Percentiles rank a stretch among this genome's conserved stretches.
Conservation (phyloP, 1,140 invertebrate species). For the Pteromalus puparum region DNA sequence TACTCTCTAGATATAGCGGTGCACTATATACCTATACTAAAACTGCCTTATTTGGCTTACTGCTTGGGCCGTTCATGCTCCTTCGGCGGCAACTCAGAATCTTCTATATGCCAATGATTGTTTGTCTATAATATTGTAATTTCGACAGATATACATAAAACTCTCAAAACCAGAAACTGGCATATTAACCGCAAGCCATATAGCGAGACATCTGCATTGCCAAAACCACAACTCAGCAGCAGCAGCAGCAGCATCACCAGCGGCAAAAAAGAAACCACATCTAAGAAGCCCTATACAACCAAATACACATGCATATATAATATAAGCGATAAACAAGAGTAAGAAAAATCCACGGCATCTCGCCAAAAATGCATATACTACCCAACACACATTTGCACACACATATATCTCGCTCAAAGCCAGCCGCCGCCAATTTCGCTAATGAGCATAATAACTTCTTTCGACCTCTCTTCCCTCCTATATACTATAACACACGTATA, state of each 20-base stretch:
- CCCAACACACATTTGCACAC: no score
- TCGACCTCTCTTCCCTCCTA: neutral
- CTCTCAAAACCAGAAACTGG: neutral
- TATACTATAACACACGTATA: no score
- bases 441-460: conserved; percentile 20
- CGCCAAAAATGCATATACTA: no score
- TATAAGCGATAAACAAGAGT: neutral
- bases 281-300: neutral
- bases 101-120: no score
- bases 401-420: neutral
- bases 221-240: neutral
- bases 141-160: neutral
- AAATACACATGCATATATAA: neutral
- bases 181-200: neutral
- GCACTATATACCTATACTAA: no score
- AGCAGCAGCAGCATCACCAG: no score
- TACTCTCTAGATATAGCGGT: no score
- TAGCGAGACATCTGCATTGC: neutral
- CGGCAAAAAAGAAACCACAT: neutral
- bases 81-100: no score
- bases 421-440: conserved; percentile 17
- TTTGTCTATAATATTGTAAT: neutral
- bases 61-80: no score
- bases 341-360: conserved; percentile 5
- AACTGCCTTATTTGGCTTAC: no score